Evolutionary conservation across 2,113 vertebrate species (phyloP).

Genomic region (Prinia subflava): DNA sequence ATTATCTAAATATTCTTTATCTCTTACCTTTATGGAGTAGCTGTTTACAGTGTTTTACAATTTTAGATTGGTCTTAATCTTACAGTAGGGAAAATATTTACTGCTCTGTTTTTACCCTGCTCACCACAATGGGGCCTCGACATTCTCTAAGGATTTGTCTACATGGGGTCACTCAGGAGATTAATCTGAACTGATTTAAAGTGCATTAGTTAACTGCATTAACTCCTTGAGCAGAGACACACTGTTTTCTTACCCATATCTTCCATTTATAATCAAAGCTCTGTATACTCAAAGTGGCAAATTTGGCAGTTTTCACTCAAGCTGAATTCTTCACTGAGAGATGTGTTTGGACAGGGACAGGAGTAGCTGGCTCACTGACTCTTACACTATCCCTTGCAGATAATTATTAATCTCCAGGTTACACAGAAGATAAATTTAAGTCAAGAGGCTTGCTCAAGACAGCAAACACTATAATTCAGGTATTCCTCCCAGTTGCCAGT

Average conservation of each 20-base stretch:
- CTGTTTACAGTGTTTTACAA: neutral
- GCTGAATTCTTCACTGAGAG: conserved; percentile 8
- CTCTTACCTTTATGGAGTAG: neutral
- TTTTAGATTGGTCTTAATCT: conserved; percentile 6
- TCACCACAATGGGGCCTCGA: neutral
- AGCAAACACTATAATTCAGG: neutral
- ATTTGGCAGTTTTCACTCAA: conserved; percentile 17
- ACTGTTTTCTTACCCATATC: conserved; percentile 15
- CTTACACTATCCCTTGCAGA: neutral
- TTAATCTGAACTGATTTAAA: conserved; percentile 60
- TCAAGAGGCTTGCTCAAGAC: neutral
- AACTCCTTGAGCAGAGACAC: conserved; percentile 4
- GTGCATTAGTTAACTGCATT: conserved; percentile 47
- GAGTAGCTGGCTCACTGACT: neutral
- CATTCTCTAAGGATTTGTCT: neutral
- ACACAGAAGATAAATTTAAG: neutral
- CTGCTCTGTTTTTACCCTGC: neutral
- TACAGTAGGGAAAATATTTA: conserved; percentile 28
- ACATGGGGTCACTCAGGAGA: neutral
- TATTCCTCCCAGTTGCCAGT: neutral
- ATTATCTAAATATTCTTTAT: neutral
- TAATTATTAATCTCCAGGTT: neutral
- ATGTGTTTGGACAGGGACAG: conserved; percentile 9
- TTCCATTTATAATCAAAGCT: conserved; percentile 39
- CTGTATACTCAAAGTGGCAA: neutral